Evolutionary conservation across 2,113 vertebrate species (phyloP), one percentile per base, ranked within the genome.

Genomic region (Sus scrofa): DNA sequence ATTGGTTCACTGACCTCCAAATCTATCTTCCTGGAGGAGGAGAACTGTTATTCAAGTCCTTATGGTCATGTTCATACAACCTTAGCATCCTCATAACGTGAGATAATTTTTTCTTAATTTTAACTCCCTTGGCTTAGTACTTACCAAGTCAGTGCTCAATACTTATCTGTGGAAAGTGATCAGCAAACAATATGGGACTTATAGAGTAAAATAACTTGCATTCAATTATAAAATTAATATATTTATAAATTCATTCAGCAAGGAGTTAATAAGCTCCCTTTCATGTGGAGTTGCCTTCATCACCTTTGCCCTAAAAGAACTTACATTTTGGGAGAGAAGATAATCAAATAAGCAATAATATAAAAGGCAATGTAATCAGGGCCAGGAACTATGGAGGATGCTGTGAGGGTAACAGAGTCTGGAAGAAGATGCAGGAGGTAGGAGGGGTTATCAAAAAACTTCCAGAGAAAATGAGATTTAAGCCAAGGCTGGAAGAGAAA

Each of bases 21-120:
- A 62, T 96, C 93, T 65, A 97, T 75, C 78, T 96, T 92, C 96
- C 97, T 98, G 91, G 18, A 93, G n/a, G 10, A 58, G 12, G 30
- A 91, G 26, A 70, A 77, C 15, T 75, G 63, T 90, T 73, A 77
- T 52, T 94, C 13, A 24, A 67, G 37, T 82, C 71, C 34, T 86
- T 39, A 18, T n/a, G 50, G 39, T 34, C 52, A 6, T 18, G 58
- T 15, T 8, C 27, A n/a, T 34, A 74, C 20, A 68, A 37, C 20
- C 8, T 54, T 20, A 90, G n/a, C 26, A 88, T 56, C 32, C 24
- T 92, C 39, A 20, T 68, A 62, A 92, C 13, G 3, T 27, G 44
- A 32, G 15, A 37, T 1, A 3, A 62, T 44, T 67, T 44, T 79
- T 39, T 26, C 58, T 74, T 85, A 37, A 78, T 82, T 91, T 65